phyloP scores from a whole-genome alignment of 2,888 invertebrate species.

The Resseliella maxima region DNA sequence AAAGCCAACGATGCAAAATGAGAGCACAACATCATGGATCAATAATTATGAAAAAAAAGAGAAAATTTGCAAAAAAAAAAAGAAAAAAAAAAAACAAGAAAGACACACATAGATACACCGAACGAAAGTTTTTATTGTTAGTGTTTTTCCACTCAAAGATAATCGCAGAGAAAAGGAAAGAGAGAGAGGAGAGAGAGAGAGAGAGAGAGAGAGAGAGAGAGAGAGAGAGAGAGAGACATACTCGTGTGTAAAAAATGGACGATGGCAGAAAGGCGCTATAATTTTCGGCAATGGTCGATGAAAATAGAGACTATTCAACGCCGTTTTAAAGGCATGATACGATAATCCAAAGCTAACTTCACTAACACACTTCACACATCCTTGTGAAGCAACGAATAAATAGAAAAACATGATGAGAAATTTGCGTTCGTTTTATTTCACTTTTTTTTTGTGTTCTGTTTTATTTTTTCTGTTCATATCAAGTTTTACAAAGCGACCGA shows the following conservation, averaged over 20 bases:
- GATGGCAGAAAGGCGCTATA: neutral
- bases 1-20: neutral
- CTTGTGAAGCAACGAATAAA: neutral
- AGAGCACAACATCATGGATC: slow-evolving; percentile 11
- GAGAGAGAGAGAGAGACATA: no score
- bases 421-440: neutral
- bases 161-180: neutral
- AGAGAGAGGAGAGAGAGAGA: no score
- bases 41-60: neutral
- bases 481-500: slow-evolving; percentile 5
- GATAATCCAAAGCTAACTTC: neutral
- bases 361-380: neutral
- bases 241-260: neutral
- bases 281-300: neutral
- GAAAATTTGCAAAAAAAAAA: neutral
- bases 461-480: slow-evolving; percentile 14
- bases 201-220: no score
- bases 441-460: neutral
- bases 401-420: slow-evolving; percentile 7
- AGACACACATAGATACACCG: no score
- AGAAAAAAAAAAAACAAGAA: neutral
- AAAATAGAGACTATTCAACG: neutral
- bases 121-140: slow-evolving; percentile 7
- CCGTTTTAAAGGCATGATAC: neutral
- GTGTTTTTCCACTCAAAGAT: neutral